Base-by-base conservation (phyloP, 2,113 vertebrate species). In the Barnardius zonarius region DNA sequence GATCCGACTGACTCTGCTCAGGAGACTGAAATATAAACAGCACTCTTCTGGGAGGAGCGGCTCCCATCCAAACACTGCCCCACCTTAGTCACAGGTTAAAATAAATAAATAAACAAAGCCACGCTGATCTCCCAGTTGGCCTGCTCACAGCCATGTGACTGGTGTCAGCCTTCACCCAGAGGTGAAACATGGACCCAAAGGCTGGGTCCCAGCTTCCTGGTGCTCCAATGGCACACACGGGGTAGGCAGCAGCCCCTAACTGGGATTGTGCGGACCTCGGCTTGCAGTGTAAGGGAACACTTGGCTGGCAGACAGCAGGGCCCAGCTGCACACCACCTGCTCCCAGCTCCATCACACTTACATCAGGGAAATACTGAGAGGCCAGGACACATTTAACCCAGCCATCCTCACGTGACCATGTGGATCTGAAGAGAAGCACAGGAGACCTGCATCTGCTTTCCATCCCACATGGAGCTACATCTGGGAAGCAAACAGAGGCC, bases 61-160 rank as follows among this genome's bases (percentile, higher is more conserved):
- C 90, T 94, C 55, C 55, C 30, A 30, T 79, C 39, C 86, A 94
- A 96, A 92, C 89, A 86, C 92, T 92, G 90, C 72, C 59, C 63
- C 68, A 92, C 89, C 88, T 95, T 93, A 94, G 90, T 95, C 93
- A 95, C 86, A 87, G 69, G 54, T 83, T 93, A 46, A 93, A 94
- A 97, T 87, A 97, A 95, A 95, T 86, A 95, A 96, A 96, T 68
- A 91, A 92, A 83, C 67, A 78, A 48, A 64, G 73, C 39, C 5
- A 2, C n/a, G 55, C 52, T 81, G 41, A 94, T 88, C 83, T 89
- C 43, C 25, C 66, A 63, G 55, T 16, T 80, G 62, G 64, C 31
- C 5, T 1, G 7, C 73, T 84, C 4, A 8, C n/a, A 92, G 83
- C 77, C 93, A 76, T 39, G 81, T 89, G 88, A 87, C 81, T 20